Percentiles rank a stretch among this genome's conserved stretches.
These are phyloP conservation scores for Argyresthia albistria DNA, from an alignment of 2,888 invertebrate genomes.

Conservation along the genomic window DNA sequence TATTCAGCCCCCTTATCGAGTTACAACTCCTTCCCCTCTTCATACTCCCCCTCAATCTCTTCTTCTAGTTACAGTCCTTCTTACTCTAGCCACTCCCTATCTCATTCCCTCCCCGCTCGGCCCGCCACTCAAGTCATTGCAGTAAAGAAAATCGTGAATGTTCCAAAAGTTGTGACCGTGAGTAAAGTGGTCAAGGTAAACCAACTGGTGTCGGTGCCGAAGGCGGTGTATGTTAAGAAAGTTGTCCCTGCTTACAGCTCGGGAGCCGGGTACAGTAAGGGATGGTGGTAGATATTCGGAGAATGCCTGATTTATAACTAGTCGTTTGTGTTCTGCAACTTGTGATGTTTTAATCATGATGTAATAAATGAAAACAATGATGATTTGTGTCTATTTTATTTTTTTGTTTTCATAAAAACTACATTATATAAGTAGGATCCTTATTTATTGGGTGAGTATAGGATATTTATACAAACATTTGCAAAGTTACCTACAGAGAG, in stretches of 20 bases:
- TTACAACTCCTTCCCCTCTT: conserved; percentile 12
- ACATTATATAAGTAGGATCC: not conserved
- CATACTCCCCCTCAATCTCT: conserved; percentile 6
- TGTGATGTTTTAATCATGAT: too few species aligned
- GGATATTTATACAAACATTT: too few species aligned
- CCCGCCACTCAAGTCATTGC: conserved; percentile 22
- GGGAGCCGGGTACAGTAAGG: conserved; percentile 22
- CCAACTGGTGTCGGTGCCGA: conserved; percentile 34
- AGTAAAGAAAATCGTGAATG: conserved; percentile 30
- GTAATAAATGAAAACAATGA: not conserved
- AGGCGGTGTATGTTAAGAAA: conserved; percentile 39
- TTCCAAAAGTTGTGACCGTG: conserved; percentile 24
- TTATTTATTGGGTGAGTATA: not conserved
- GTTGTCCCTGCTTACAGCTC: conserved; percentile 28
- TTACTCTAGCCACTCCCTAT: not conserved
- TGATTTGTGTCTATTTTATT: not conserved
- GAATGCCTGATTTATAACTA: not conserved
- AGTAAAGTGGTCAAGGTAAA: conserved; percentile 31
- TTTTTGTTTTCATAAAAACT: not conserved
- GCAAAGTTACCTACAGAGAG: too few species aligned
- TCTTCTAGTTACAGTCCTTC: too few species aligned
- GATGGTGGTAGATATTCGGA: conserved; percentile 32
- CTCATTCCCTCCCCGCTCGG: conserved; percentile 9
- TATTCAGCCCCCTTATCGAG: too few species aligned
- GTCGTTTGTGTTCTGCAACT: not conserved